Base-by-base conservation (phyloP, 2,888 invertebrate genomes). In the Hirudinaria manillensis region DNA sequence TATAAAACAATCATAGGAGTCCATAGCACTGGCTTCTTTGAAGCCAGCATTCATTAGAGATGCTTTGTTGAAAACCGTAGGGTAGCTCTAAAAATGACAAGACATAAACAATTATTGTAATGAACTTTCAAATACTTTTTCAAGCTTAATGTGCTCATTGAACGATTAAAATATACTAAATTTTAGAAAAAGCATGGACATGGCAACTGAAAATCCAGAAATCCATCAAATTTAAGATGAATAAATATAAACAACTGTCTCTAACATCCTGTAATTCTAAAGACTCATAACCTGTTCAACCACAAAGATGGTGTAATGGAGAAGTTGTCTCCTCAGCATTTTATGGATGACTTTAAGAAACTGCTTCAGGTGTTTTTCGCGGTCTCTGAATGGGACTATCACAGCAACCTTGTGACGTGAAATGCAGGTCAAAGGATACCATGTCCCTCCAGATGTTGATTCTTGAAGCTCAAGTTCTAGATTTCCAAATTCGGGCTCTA, bases 291-390 rank as follows among this genome's bases (percentile, higher is more conserved):
- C 86, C 85, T 88, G 88, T 81, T 88, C 88, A 1, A 86, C 85
- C 3, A 88, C 86, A 81, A 87, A 87, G 53, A 88, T 85, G 77
- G 84, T 83, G 79, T 88, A 88, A 70, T 85, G 83, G 27, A 87
- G 79, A 78, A 86, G 85, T 78, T 88, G 88, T 34, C 86, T 81
- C 79, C 86, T 85, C n/a, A 88, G 83, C 67, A 88, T 82, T 3
- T 87, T 87, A 77, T 87, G 86, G 2, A 88, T 82, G 79, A 86
- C 83, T 68, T 84, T 80, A 21, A 88, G 82, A 68, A 88, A 82
- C 1, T 83, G 83, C 56, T 82, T 80, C n/a, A 88, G 83, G 80
- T 88, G 88, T 56, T 84, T 82, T 76, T 82, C 81, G 36, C 88
- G 81, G 78, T 87, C 84, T 79, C 87, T 82, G 78, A 82, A 84